Conservation (phyloP, 2,888 invertebrate species). For the Hermaeophaga mercurialis region DNA sequence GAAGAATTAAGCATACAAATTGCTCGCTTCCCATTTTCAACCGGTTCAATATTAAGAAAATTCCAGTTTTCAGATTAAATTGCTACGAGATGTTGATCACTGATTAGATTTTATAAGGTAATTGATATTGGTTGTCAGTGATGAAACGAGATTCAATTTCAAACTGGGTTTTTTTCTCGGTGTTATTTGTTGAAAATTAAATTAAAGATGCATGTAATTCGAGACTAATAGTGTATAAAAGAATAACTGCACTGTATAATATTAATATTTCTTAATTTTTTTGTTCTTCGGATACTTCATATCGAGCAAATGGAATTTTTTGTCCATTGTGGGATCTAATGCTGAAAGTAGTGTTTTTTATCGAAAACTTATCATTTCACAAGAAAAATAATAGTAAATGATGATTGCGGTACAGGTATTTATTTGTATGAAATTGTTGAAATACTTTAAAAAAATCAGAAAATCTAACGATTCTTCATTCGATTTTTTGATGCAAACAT, state of each 20-base stretch:
- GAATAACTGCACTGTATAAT: neutral
- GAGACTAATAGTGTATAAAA: neutral
- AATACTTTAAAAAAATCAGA: no score
- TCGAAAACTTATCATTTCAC: no score
- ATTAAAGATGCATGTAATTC: neutral
- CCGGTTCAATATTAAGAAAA: conserved; percentile 11
- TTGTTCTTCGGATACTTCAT: no score
- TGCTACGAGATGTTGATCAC: conserved; percentile 7
- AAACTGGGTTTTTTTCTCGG: neutral
- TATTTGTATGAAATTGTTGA: no score
- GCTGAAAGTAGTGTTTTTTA: no score
- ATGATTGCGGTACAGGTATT: no score
- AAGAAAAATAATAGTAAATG: no score
- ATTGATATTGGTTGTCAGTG: conserved; percentile 10
- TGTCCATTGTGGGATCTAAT: no score
- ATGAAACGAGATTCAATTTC: conserved; percentile 10
- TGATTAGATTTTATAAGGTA: conserved; percentile 13
- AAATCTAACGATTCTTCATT: no score
- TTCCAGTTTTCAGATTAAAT: conserved; percentile 13
- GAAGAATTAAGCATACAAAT: conserved; percentile 15
- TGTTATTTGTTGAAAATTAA: neutral
- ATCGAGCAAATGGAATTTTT: no score
- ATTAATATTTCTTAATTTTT: no score
- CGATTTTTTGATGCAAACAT: no score
- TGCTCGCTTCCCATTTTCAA: conserved; percentile 12